phyloP scores from a whole-genome alignment of 2,797 vertebrate species.

The Furcifer pardalis region DNA sequence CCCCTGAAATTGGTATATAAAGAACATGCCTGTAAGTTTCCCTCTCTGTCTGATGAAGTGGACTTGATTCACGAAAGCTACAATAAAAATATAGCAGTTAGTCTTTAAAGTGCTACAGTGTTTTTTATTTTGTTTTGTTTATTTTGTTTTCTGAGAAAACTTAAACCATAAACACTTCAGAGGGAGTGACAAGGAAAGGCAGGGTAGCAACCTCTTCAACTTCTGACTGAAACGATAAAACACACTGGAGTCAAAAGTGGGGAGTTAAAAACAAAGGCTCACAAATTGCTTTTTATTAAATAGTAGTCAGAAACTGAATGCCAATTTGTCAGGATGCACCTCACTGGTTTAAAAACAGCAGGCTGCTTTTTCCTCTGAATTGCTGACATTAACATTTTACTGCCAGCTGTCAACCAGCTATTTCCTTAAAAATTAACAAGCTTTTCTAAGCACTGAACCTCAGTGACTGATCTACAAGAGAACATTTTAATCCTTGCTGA shows the following conservation, averaged over 20 bases:
- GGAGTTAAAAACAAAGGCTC: conserved; percentile 9
- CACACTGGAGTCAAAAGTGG: conserved; percentile 10
- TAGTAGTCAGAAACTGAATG: conserved; percentile 38
- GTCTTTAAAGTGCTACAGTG: too few relatives aligned
- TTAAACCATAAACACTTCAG: conserved; percentile 30
- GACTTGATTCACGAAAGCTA: too few relatives aligned
- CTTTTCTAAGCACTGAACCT: conserved; percentile 54
- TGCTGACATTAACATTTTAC: conserved; percentile 30
- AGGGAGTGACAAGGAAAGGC: neutral
- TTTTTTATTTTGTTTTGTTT: too few relatives aligned
- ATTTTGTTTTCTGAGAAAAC: too few relatives aligned
- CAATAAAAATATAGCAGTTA: too few relatives aligned
- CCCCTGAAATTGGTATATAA: too few relatives aligned
- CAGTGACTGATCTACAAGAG: neutral
- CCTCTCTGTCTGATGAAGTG: too few relatives aligned
- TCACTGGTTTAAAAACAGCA: conserved; percentile 47
- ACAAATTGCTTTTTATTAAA: conserved; percentile 42
- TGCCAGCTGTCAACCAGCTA: conserved; percentile 35
- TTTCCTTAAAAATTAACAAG: conserved; percentile 45
- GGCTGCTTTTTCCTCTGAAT: conserved; percentile 48
- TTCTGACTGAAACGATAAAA: conserved; percentile 48
- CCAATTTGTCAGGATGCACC: conserved; percentile 18
- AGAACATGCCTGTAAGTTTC: too few relatives aligned
- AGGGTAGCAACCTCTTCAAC: conserved; percentile 20
- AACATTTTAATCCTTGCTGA: conserved; percentile 6